These are phyloP conservation scores for Spodoptera picta DNA, from an alignment of 2,888 invertebrate species.

Conservation along the genomic window DNA sequence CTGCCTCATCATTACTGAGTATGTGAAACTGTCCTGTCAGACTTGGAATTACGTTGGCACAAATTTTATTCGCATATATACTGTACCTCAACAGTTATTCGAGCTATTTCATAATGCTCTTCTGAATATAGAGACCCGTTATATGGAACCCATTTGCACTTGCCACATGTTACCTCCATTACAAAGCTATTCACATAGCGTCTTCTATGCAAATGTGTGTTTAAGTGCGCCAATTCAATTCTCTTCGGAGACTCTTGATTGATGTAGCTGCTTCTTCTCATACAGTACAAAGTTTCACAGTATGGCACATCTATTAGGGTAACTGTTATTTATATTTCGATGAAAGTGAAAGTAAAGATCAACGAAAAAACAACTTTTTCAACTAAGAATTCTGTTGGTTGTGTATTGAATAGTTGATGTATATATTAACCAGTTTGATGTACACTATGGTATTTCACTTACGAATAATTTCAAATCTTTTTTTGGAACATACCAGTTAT, in stretches of 20 bases:
- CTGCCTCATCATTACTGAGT: slow-evolving; percentile 44
- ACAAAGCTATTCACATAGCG: slow-evolving; percentile 73
- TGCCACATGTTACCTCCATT: slow-evolving; percentile 78
- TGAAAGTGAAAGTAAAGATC: slow-evolving; percentile 35
- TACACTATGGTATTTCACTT: no score
- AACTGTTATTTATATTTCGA: slow-evolving; percentile 26
- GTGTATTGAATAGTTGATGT: slow-evolving; percentile 4
- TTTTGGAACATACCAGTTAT: no score
- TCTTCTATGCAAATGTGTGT: slow-evolving; percentile 77
- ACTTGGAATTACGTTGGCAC: slow-evolving; percentile 25
- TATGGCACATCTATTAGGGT: slow-evolving; percentile 13
- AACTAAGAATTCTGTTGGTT: not conserved
- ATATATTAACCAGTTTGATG: not conserved
- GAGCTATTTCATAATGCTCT: slow-evolving; percentile 66
- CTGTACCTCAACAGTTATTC: slow-evolving; percentile 60
- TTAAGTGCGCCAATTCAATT: slow-evolving; percentile 74
- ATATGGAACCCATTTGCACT: slow-evolving; percentile 79
- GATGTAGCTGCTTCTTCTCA: slow-evolving; percentile 65
- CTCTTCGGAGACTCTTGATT: slow-evolving; percentile 69
- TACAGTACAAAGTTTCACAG: slow-evolving; percentile 26
- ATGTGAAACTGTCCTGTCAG: slow-evolving; percentile 16
- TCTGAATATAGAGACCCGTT: slow-evolving; percentile 75
- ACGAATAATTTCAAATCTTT: no score
- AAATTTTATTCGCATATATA: slow-evolving; percentile 37
- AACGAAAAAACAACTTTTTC: slow-evolving; percentile 6